Base-by-base conservation (phyloP, 2,113 vertebrate species). In the Trichechus manatus region DNA sequence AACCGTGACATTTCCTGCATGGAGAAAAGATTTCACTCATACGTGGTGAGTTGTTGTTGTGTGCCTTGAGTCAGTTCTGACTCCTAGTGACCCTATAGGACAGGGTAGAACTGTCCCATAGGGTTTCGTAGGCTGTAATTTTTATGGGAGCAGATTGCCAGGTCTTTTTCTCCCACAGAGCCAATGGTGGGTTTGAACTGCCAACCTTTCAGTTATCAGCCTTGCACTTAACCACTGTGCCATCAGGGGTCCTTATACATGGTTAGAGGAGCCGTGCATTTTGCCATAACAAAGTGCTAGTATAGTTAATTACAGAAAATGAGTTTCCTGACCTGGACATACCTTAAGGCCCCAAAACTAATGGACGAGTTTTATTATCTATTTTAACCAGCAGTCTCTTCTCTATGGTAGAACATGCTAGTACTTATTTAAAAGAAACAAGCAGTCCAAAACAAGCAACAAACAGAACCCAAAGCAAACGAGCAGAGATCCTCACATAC, bases 351-450 rank as follows among this genome's bases (percentile, higher is more conserved):
- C 44, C 68, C 19, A 86, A 63, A 82, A 23, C 42, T 47, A 94
- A 44, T 56, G 66, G 61, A 88, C 89, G 75, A 17, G 3, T 22
- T 22, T 64, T 56, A 82, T 27, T 66, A 25, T 87, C 87, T 81
- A 64, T 91, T 91, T 74, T 82, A 90, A 56, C 56, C 27, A 39
- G 66, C 13, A 39, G 14, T 89, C n/a, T 93, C 22, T 81, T 86
- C 31, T 93, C 20, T 84, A 5, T 56, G 27, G 50, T 23, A 74
- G 44, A 15, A 83, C 47, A 68, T 47, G 29, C 6, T 61, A 75
- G 23, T 33, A 25, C 70, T 80, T 80, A 87, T 66, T 95, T 64
- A 66, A 94, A 92, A 78, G 50, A 72, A 85, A 42, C 19, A 89
- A 47, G 42, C 77, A 89, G 66, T 29, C 14, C 79, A 81, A 91